A percentile compares a stretch with the other conserved stretches of the same genome.
Conservation (phyloP, 1,140 invertebrate genomes). For the Rhopalosiphum padi region DNA sequence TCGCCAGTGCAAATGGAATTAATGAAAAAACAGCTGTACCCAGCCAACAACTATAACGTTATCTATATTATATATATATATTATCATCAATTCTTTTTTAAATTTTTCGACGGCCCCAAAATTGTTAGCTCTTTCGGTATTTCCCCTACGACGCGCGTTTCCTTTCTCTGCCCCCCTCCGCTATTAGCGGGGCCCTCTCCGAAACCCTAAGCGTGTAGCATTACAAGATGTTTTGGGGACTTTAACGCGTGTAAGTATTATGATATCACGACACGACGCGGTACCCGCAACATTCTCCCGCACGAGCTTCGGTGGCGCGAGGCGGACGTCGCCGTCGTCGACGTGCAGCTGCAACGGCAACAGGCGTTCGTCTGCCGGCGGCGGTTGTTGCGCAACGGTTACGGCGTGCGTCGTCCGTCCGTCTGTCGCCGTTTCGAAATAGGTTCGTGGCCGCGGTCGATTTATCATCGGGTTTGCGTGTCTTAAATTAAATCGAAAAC, state of each 20-base stretch:
- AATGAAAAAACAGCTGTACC: too few species aligned
- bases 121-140: too few species aligned
- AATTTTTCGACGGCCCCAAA: too few species aligned
- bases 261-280: background rate
- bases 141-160: too few species aligned
- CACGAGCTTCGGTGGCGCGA: background rate
- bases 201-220: too few species aligned
- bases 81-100: too few species aligned
- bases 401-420: background rate
- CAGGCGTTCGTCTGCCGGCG: constrained; percentile 12
- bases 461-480: constrained; percentile 53
- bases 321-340: background rate
- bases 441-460: constrained; percentile 48
- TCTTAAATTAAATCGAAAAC: constrained; percentile 54
- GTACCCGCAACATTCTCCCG: background rate
- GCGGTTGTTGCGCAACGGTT: background rate
- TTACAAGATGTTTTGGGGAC: background rate
- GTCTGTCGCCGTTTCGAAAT: constrained; percentile 43
- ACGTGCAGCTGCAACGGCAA: background rate
- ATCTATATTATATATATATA: too few species aligned
- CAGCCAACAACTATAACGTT: too few species aligned
- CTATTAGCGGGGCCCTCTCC: too few species aligned
- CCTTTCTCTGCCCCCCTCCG: too few species aligned
- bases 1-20: too few species aligned
- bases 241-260: background rate